A percentile compares a stretch with the other conserved stretches of the same genome.
These are phyloP conservation scores for Charadrius vociferus DNA, from an alignment of 2,113 vertebrate genomes.

Conservation along the genomic window DNA sequence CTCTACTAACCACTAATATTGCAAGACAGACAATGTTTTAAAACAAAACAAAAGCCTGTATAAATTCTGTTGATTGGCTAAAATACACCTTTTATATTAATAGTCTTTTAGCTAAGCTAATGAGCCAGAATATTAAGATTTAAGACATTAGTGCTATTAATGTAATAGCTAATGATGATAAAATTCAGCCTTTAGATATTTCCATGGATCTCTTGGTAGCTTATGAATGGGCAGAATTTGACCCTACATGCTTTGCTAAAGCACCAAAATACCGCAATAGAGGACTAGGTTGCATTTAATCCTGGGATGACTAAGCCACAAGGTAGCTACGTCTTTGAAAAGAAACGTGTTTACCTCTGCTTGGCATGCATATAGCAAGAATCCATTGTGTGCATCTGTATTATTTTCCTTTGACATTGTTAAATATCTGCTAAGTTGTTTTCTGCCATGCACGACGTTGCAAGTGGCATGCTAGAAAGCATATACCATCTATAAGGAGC, in stretches of 20 bases:
- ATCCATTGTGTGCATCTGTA: neutral
- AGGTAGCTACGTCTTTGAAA: neutral
- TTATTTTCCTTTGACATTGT: conserved; percentile 2
- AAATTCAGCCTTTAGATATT: neutral
- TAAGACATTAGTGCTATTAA: conserved; percentile 18
- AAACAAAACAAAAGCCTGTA: conserved; percentile 18
- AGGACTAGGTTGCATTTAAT: neutral
- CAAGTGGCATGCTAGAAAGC: neutral
- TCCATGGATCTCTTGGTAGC: neutral
- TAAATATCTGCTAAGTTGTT: conserved; percentile 33
- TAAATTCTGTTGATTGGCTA: conserved; percentile 8
- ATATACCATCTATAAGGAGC: neutral
- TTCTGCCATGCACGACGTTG: neutral
- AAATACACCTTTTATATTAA: conserved; percentile 23
- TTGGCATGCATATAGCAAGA: neutral
- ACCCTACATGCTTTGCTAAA: neutral
- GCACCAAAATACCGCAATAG: neutral
- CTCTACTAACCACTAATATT: neutral
- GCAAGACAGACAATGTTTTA: neutral
- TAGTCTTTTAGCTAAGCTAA: conserved; percentile 34
- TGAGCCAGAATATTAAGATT: conserved; percentile 55
- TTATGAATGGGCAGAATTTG: conserved; percentile 10
- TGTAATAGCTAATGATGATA: conserved; percentile 39
- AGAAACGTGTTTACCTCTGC: neutral
- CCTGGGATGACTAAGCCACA: neutral